phyloP scores from a whole-genome alignment of 2,113 vertebrate genomes.

The Bos javanicus region DNA sequence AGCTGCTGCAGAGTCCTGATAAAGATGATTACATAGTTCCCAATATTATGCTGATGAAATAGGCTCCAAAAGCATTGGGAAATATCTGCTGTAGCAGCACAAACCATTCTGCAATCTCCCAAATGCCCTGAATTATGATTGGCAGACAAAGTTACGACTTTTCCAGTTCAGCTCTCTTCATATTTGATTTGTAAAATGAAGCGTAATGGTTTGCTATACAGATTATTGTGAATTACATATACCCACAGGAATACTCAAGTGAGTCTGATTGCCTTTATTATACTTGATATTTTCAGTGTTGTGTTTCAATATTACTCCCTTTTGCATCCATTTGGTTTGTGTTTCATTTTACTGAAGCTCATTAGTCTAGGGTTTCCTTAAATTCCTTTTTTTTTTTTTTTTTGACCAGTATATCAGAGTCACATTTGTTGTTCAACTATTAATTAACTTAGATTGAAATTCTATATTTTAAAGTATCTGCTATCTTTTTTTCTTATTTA shows the following conservation, averaged over 20 bases:
- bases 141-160: slow-evolving; percentile 30
- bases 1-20: slow-evolving; percentile 51
- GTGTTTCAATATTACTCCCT: not conserved
- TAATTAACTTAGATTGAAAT: not conserved
- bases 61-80: slow-evolving; percentile 48
- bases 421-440: not conserved
- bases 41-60: slow-evolving; percentile 46
- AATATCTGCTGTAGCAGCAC: slow-evolving; percentile 36
- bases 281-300: not conserved
- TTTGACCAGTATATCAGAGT: not conserved
- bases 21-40: slow-evolving; percentile 46
- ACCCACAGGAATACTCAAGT: not conserved
- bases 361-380: not conserved
- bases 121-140: slow-evolving; percentile 47
- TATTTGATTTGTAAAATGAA: slow-evolving; percentile 29
- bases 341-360: not conserved
- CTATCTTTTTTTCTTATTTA: not conserved
- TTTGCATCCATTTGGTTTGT: not conserved
- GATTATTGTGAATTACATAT: not conserved
- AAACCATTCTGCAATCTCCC: slow-evolving; percentile 42
- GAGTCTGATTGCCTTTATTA: not conserved
- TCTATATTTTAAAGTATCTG: not conserved
- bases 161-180: slow-evolving; percentile 1
- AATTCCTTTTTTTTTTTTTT: not conserved
- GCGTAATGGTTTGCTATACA: not conserved